phyloP scores from a whole-genome alignment of 1,140 invertebrate genomes.

The Nebria ingens region DNA sequence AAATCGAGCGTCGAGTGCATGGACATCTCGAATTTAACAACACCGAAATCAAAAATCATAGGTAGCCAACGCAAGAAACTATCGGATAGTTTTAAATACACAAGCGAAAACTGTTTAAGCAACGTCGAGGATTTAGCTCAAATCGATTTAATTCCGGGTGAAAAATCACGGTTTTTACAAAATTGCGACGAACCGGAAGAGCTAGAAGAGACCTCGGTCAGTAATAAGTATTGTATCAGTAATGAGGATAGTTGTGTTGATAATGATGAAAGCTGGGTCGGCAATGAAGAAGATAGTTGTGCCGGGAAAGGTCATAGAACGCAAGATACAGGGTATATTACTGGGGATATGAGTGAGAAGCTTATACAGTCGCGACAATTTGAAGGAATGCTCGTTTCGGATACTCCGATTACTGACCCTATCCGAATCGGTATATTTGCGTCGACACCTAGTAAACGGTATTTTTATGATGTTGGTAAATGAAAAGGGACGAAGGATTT shows the following conservation, averaged over 20 bases:
- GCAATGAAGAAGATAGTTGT: neutral
- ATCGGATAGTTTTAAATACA: constrained; percentile 28
- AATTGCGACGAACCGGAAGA: neutral
- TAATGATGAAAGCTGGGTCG: neutral
- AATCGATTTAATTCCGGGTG: neutral
- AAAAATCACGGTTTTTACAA: no score
- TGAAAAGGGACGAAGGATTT: no score
- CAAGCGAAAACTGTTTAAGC: neutral
- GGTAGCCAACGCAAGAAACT: constrained; percentile 30
- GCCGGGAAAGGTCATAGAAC: no score
- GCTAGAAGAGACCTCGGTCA: neutral
- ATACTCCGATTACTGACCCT: neutral
- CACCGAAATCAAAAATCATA: constrained; percentile 27
- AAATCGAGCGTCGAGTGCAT: constrained; percentile 13
- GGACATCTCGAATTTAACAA: constrained; percentile 26
- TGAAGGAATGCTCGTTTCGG: neutral
- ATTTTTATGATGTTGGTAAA: constrained; percentile 10
- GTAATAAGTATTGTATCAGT: neutral
- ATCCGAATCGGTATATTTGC: neutral
- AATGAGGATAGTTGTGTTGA: neutral
- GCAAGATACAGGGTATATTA: neutral
- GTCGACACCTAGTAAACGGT: neutral
- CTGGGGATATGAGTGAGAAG: neutral
- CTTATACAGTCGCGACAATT: neutral
- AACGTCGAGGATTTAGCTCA: neutral